phyloP scores from a whole-genome alignment of 2,888 invertebrate species.

The Taphrorychus bicolor region DNA sequence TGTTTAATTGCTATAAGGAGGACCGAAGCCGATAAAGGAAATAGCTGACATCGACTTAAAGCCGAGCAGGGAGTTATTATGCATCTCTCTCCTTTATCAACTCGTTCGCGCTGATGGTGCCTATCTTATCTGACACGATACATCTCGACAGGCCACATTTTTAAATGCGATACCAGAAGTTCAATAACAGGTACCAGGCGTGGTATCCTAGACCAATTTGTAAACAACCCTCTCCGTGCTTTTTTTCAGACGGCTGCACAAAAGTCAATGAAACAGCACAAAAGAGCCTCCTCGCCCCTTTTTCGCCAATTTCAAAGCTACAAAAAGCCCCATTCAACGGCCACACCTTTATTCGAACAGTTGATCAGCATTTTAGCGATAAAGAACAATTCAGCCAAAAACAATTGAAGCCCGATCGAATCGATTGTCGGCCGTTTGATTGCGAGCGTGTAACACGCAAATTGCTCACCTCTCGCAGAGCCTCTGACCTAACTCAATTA shows the following conservation, averaged over 20 bases:
- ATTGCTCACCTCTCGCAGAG: neutral
- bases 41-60: too few relatives aligned
- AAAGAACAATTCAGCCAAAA: constrained; percentile 3
- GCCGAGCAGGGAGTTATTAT: too few relatives aligned
- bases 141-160: too few relatives aligned
- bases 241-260: neutral
- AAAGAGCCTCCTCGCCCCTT: neutral
- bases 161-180: too few relatives aligned
- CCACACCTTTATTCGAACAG: constrained; percentile 2
- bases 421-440: constrained; percentile 2
- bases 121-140: too few relatives aligned
- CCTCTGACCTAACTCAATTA: constrained; percentile 15
- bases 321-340: constrained; percentile 1
- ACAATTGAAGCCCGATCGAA: neutral
- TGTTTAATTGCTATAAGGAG: too few relatives aligned
- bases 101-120: too few relatives aligned
- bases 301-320: neutral
- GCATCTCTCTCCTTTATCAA: too few relatives aligned
- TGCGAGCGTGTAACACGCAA: constrained; percentile 3
- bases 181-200: too few relatives aligned
- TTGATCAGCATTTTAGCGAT: neutral
- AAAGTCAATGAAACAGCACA: neutral
- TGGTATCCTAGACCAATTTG: too few relatives aligned
- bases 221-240: too few relatives aligned
- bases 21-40: too few relatives aligned